A percentile compares a stretch with the other conserved stretches of the same genome.
Evolutionary conservation across 1,140 invertebrate genomes (phyloP).

Genomic region (Hycleus phaleratus): DNA sequence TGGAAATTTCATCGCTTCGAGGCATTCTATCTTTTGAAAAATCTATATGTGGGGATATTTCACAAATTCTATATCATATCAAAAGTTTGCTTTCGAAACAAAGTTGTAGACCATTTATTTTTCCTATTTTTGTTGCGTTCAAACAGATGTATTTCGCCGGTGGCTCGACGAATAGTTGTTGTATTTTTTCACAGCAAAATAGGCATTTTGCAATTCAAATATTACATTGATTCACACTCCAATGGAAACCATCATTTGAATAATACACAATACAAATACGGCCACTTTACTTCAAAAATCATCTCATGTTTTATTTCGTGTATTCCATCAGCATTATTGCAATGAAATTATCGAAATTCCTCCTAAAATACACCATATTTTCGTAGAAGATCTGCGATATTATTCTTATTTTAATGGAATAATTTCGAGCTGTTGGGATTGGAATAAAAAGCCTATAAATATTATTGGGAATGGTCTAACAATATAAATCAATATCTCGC

Average conservation of each 20-base stretch:
- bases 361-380: no score
- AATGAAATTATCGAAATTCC: no score
- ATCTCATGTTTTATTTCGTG: no score
- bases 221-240: conserved; percentile 10
- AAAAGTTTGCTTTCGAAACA: conserved; percentile 3
- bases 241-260: neutral
- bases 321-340: no score
- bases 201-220: conserved; percentile 11
- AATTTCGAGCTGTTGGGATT: no score
- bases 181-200: conserved; percentile 9
- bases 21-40: conserved; percentile 5
- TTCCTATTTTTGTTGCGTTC: neutral
- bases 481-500: conserved; percentile 26
- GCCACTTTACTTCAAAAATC: no score
- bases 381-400: no score
- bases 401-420: no score
- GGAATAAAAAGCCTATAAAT: conserved; percentile 20
- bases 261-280: no score
- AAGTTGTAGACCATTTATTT: no score
- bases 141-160: neutral
- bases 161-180: conserved; percentile 9
- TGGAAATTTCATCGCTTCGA: neutral
- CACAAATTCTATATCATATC: conserved; percentile 6
- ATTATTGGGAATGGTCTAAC: conserved; percentile 10
- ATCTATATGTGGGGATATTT: conserved; percentile 3